Percentiles rank a stretch among this genome's conserved stretches.
Conservation (phyloP, 2,113 vertebrate species). For the Rafetus swinhoei region DNA sequence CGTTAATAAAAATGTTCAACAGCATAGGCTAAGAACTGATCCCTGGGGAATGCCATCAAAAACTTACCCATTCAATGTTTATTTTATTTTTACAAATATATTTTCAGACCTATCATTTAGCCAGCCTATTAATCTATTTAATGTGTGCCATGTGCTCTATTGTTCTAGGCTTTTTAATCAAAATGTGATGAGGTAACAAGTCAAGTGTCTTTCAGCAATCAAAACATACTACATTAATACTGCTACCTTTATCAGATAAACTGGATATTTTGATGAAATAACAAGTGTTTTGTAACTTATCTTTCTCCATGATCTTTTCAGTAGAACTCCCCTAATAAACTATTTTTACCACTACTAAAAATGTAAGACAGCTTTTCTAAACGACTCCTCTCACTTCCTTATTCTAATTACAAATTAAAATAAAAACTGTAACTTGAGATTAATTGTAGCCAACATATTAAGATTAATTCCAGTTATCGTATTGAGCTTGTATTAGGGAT, state of each 20-base stretch:
- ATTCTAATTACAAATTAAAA: slow-evolving; percentile 4
- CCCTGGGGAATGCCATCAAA: neutral
- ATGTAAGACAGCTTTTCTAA: neutral
- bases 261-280: neutral
- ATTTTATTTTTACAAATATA: neutral
- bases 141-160: too few species aligned
- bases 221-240: neutral
- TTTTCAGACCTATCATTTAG: neutral
- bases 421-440: neutral
- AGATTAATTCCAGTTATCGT: slow-evolving; percentile 53
- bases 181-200: too few species aligned
- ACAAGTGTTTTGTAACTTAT: neutral
- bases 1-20: neutral
- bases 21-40: neutral
- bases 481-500: neutral
- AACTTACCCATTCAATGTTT: neutral
- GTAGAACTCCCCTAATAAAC: neutral
- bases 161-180: too few species aligned
- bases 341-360: neutral
- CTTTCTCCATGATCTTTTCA: neutral
- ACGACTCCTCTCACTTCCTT: neutral
- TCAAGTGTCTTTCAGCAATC: too few species aligned
- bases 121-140: too few species aligned
- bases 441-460: neutral
- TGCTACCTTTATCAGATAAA: neutral